These are phyloP conservation scores for Falcunculus frontatus DNA, from an alignment of 2,113 vertebrate genomes.

Conservation along the genomic window DNA sequence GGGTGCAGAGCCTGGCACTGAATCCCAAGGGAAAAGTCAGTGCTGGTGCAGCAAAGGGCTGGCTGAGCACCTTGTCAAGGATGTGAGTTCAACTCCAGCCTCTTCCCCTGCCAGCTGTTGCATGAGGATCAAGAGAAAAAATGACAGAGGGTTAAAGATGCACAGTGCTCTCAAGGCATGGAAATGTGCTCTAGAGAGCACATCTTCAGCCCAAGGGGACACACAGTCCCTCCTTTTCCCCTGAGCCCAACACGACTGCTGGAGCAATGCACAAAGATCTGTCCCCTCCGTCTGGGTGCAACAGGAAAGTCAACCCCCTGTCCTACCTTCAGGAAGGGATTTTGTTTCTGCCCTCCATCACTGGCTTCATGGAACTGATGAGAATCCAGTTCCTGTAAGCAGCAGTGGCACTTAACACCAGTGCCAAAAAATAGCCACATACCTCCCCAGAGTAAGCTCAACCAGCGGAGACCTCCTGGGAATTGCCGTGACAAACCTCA, in stretches of 20 bases:
- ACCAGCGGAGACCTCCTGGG: neutral
- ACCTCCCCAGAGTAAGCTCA: neutral
- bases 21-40: neutral
- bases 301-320: neutral
- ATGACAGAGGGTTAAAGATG: neutral
- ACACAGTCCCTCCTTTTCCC: neutral
- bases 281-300: neutral
- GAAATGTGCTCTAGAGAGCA: neutral
- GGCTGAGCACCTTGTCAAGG: neutral
- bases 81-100: neutral
- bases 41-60: neutral
- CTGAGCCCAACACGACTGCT: neutral
- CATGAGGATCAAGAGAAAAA: neutral
- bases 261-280: neutral
- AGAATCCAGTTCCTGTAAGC: neutral
- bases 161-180: neutral
- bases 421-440: neutral
- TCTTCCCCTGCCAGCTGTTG: neutral
- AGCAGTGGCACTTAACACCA: neutral
- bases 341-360: neutral
- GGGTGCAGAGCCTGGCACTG: neutral
- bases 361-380: neutral
- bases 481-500: rapidly evolving
- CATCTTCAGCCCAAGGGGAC: neutral
- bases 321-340: neutral